phyloP scores from a whole-genome alignment of 2,113 vertebrate genomes.

The Malurus cyaneus region DNA sequence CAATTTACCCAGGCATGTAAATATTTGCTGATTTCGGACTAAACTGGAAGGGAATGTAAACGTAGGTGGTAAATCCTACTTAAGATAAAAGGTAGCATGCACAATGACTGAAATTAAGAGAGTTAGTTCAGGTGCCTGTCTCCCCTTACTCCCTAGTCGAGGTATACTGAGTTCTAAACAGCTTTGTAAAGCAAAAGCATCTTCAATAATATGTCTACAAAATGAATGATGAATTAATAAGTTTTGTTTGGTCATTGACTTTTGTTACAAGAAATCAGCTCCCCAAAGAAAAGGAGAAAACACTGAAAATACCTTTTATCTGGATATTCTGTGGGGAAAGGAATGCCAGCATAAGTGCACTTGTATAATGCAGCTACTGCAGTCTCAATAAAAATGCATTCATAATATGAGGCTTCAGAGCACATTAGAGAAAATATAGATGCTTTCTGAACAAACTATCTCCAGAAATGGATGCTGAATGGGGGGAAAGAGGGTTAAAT shows the following conservation, averaged over 20 bases:
- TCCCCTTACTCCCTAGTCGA: not conserved
- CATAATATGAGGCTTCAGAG: not conserved
- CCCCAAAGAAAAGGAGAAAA: not conserved
- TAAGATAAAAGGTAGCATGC: slow-evolving; percentile 26
- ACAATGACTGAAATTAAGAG: not conserved
- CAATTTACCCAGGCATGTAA: slow-evolving; percentile 47
- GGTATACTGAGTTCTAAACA: not conserved
- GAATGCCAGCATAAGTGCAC: not conserved
- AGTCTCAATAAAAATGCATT: not conserved
- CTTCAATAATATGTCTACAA: not conserved
- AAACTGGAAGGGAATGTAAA: slow-evolving; percentile 51
- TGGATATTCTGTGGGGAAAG: not conserved
- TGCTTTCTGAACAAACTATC: not conserved
- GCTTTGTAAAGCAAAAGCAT: not conserved
- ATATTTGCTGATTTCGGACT: slow-evolving; percentile 57
- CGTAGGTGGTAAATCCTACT: not conserved
- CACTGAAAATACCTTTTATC: not conserved
- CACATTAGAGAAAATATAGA: not conserved
- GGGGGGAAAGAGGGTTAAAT: not conserved
- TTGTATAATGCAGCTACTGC: not conserved
- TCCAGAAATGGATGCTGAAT: not conserved
- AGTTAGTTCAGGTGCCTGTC: slow-evolving; percentile 24
- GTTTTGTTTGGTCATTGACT: not conserved
- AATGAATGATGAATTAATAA: not conserved
- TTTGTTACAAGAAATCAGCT: not conserved